A percentile compares a stretch with the other conserved stretches of the same genome.
Conservation (phyloP, 2,113 vertebrate genomes). For the Synchiropus splendidus region DNA sequence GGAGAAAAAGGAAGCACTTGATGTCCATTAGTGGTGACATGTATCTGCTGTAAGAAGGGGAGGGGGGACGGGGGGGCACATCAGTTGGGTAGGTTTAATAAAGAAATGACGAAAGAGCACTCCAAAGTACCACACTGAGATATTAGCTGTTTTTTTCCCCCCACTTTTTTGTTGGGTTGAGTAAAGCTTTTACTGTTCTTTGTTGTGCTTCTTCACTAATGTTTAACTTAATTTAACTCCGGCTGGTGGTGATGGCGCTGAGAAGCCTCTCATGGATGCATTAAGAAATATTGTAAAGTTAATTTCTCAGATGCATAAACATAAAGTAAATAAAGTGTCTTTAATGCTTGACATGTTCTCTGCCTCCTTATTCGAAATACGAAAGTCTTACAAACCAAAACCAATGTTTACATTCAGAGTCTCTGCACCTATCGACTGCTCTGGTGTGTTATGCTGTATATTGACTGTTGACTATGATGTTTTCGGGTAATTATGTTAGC, state of each 20-base stretch:
- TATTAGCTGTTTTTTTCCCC: slow-evolving; percentile 38
- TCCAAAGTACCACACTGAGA: slow-evolving; percentile 40
- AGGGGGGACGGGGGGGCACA: slow-evolving; percentile 30
- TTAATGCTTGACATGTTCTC: too few relatives aligned
- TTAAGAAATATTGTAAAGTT: too few relatives aligned
- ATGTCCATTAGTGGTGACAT: slow-evolving; percentile 71
- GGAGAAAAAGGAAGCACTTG: slow-evolving; percentile 57
- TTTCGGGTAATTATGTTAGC: too few relatives aligned
- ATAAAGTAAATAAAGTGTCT: too few relatives aligned
- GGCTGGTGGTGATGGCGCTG: slow-evolving; percentile 7
- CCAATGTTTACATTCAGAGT: too few relatives aligned
- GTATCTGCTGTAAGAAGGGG: slow-evolving; percentile 47
- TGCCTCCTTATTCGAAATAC: too few relatives aligned
- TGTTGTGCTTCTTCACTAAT: slow-evolving; percentile 34
- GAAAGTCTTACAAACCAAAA: too few relatives aligned
- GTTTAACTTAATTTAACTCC: slow-evolving; percentile 45
- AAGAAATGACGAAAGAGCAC: slow-evolving; percentile 53
- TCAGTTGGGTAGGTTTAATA: slow-evolving; percentile 21
- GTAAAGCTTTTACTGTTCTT: slow-evolving; percentile 47
- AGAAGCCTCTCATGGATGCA: slow-evolving; percentile 1
- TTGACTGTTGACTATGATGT: too few relatives aligned
- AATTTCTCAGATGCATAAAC: too few relatives aligned
- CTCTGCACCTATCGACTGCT: too few relatives aligned
- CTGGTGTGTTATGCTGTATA: too few relatives aligned
- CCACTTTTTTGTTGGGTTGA: slow-evolving; percentile 22